Conservation (phyloP, 2,797 vertebrate species). For the Tympanoctomys barrerae region DNA sequence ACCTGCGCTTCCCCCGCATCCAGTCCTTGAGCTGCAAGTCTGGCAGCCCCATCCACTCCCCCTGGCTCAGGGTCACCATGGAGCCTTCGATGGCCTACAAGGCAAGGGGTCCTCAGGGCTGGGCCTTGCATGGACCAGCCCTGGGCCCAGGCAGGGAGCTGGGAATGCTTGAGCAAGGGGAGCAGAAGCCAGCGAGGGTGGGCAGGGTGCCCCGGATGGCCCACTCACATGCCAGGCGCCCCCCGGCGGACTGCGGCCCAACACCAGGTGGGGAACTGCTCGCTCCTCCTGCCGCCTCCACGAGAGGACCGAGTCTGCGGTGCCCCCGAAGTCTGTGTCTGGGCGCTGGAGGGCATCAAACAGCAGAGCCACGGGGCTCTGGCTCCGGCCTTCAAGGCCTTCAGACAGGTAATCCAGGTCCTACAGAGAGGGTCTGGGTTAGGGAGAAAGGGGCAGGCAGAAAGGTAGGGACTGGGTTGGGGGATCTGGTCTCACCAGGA, state of each 20-base stretch:
- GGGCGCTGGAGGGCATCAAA: slow-evolving; percentile 90
- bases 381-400: slow-evolving; percentile 90
- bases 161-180: neutral
- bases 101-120: neutral
- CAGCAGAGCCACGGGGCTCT: slow-evolving; percentile 89
- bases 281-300: slow-evolving; percentile 86
- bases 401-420: slow-evolving; percentile 91
- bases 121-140: too few relatives aligned
- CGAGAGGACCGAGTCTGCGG: slow-evolving; percentile 87
- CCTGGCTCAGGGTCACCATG: slow-evolving; percentile 91
- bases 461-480: neutral
- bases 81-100: slow-evolving; percentile 90
- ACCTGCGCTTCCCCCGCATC: slow-evolving; percentile 89
- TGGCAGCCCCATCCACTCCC: slow-evolving; percentile 93
- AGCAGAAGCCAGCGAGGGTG: neutral
- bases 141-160: neutral
- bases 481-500: neutral
- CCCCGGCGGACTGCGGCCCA: slow-evolving; percentile 89
- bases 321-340: slow-evolving; percentile 89
- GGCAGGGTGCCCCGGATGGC: neutral
- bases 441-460: slow-evolving; percentile 4
- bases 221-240: slow-evolving; percentile 91
- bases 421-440: slow-evolving; percentile 68
- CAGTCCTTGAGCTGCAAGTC: slow-evolving; percentile 91
- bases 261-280: slow-evolving; percentile 89